Percentiles rank a stretch among this genome's conserved stretches.
Evolutionary conservation across 2,113 vertebrate genomes (phyloP).

Genomic region (Nothoprocta perdicaria): DNA sequence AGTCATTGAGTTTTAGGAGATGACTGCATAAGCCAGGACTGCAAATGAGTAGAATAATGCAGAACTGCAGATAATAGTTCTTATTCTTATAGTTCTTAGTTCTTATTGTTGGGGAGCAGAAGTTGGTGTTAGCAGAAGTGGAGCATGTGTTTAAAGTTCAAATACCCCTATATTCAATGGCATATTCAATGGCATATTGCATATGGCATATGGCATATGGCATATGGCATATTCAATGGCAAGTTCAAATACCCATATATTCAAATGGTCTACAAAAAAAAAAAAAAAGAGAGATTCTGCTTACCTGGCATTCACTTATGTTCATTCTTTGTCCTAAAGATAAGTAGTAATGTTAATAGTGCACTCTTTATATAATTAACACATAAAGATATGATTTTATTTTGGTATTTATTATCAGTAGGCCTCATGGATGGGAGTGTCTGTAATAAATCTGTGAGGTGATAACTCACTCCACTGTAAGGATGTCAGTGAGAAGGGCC

Average conservation of each 20-base stretch:
- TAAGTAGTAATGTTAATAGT: background rate
- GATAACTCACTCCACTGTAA: background rate
- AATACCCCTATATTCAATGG: background rate
- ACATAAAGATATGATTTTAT: background rate
- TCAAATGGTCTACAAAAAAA: background rate
- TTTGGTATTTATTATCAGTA: background rate
- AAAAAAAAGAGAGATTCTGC: background rate
- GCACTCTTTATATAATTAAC: background rate
- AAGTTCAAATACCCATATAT: too few species aligned
- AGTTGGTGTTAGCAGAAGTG: background rate
- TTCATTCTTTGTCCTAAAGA: constrained; percentile 44
- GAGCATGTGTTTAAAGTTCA: background rate
- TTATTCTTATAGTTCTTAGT: background rate
- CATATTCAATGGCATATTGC: too few species aligned
- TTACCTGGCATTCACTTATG: constrained; percentile 17
- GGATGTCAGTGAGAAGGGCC: background rate
- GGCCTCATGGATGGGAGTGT: background rate
- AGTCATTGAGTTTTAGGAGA: background rate
- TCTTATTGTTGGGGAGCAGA: background rate
- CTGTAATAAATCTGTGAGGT: background rate
- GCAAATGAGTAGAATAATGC: background rate
- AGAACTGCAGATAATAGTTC: background rate
- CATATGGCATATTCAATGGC: too few species aligned
- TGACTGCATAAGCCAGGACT: background rate
- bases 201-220: too few species aligned